phyloP scores from a whole-genome alignment of 2,113 vertebrate genomes.

The Brachyhypopomus occidentalis region DNA sequence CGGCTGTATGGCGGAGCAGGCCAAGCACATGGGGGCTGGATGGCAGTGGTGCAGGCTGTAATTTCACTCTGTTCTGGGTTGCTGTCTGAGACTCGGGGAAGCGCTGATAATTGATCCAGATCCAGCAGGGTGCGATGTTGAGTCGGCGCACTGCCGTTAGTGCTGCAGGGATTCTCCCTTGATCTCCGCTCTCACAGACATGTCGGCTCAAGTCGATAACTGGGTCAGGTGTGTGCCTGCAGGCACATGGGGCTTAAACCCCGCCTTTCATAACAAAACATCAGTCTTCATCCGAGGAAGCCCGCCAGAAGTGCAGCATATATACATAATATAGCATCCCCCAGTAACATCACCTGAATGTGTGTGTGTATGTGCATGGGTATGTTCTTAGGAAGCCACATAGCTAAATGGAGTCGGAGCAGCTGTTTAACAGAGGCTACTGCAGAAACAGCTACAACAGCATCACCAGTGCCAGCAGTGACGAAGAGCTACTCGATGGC shows the following conservation, averaged over 20 bases:
- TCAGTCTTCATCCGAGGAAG: not conserved
- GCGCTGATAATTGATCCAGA: not conserved
- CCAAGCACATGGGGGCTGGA: not conserved
- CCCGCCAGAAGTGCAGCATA: not conserved
- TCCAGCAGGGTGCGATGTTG: slow-evolving; percentile 6
- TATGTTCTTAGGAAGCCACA: slow-evolving; percentile 73
- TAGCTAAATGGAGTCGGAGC: slow-evolving; percentile 99
- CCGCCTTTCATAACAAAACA: too few relatives aligned
- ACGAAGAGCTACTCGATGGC: slow-evolving; percentile 97
- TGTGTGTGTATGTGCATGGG: slow-evolving; percentile 27
- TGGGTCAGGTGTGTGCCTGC: not conserved
- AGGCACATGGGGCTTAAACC: not conserved
- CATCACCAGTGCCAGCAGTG: slow-evolving; percentile 96
- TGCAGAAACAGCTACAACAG: slow-evolving; percentile 98
- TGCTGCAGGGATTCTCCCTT: not conserved
- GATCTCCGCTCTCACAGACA: not conserved
- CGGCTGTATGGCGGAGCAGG: not conserved
- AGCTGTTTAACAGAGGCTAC: slow-evolving; percentile 95
- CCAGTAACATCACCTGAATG: slow-evolving; percentile 4
- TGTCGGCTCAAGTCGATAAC: not conserved
- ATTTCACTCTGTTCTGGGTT: not conserved
- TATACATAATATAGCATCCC: not conserved
- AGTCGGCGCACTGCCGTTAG: not conserved
- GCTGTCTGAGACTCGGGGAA: not conserved
- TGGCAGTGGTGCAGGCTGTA: too few relatives aligned